A percentile compares a stretch with the other conserved stretches of the same genome.
Conservation (phyloP, 2,113 vertebrate species). For the Chloroceryle aenea region DNA sequence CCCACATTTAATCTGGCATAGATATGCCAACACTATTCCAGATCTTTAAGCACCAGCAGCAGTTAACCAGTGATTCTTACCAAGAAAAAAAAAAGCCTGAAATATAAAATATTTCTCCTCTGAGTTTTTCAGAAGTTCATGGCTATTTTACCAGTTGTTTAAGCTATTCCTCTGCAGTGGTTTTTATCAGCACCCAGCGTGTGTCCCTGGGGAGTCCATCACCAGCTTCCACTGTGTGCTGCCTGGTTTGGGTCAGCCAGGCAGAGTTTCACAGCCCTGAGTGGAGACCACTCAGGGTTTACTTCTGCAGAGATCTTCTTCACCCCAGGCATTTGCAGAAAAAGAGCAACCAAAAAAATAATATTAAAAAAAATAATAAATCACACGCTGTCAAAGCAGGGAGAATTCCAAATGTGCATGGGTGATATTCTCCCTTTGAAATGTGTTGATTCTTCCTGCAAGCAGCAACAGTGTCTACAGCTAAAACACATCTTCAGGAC, state of each 20-base stretch:
- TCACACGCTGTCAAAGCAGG: not conserved
- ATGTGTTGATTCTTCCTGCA: too few relatives aligned
- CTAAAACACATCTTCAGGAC: not conserved
- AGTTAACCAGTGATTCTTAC: not conserved
- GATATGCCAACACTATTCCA: not conserved
- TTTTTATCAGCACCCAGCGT: accelerated
- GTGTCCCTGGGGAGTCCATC: too few relatives aligned
- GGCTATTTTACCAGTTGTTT: not conserved
- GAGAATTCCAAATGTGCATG: accelerated
- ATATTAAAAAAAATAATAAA: not conserved
- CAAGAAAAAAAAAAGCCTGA: not conserved
- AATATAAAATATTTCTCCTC: not conserved
- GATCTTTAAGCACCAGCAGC: not conserved
- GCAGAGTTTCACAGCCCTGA: not conserved
- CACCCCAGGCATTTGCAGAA: too few relatives aligned
- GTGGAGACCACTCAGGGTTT: accelerated
- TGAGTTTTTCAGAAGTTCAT: not conserved
- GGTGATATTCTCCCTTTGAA: not conserved
- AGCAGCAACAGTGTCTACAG: not conserved
- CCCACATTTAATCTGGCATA: not conserved
- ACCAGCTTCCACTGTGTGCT: accelerated
- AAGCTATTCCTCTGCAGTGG: accelerated
- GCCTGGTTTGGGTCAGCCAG: not conserved
- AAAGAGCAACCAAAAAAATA: not conserved
- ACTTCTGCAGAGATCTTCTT: not conserved